Evolutionary conservation across 2,888 invertebrate genomes (phyloP).

Genomic region (Furcula furcula): DNA sequence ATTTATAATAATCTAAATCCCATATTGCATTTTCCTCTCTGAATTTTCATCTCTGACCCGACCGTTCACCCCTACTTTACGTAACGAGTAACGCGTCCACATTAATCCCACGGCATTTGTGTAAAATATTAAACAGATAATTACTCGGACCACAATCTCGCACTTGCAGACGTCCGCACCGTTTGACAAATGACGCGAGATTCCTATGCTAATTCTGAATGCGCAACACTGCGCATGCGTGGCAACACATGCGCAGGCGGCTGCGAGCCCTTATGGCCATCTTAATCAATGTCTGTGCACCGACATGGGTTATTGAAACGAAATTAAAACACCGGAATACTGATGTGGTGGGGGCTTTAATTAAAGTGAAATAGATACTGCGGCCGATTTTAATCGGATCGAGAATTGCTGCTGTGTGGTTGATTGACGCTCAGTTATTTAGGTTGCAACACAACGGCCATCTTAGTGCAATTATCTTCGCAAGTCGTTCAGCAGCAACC

Average conservation of each 20-base stretch:
- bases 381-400: neutral
- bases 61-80: neutral
- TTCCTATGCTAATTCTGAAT: conserved; percentile 33
- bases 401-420: neutral
- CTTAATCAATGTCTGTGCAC: conserved; percentile 69
- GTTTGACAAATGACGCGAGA: conserved; percentile 49
- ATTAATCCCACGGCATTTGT: conserved; percentile 11
- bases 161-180: conserved; percentile 27
- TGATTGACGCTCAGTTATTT: neutral
- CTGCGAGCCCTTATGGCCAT: conserved; percentile 57
- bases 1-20: too few relatives aligned
- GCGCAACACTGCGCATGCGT: conserved; percentile 26
- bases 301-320: conserved; percentile 75
- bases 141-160: conserved; percentile 26
- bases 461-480: too few relatives aligned
- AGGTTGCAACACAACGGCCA: too few relatives aligned
- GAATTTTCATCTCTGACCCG: neutral
- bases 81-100: conserved; percentile 4
- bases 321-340: conserved; percentile 66
- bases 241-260: conserved; percentile 30
- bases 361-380: conserved; percentile 31
- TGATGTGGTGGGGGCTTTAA: conserved; percentile 42
- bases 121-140: conserved; percentile 29
- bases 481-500: too few relatives aligned
- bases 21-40: too few relatives aligned